Evolutionary conservation across 2,888 invertebrate species (phyloP).

Genomic region (Atethmia centrago): DNA sequence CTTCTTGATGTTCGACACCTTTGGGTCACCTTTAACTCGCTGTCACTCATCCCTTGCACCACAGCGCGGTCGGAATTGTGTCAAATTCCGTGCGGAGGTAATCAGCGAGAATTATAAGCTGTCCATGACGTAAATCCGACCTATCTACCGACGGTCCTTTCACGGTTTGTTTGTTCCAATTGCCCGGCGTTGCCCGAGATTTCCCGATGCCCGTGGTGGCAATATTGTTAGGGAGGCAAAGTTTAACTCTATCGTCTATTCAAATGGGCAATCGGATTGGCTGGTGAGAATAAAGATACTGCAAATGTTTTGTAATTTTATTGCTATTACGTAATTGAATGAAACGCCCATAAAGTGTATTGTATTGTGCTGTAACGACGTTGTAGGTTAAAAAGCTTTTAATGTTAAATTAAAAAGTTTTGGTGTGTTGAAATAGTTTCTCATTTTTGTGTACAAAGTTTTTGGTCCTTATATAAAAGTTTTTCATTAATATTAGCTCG

Average conservation of each 20-base stretch:
- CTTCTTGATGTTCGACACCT: not conserved
- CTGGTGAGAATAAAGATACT: conserved; percentile 43
- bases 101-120: conserved; percentile 76
- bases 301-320: conserved; percentile 26
- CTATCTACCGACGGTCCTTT: conserved; percentile 63
- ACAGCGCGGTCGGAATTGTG: conserved; percentile 60
- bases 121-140: conserved; percentile 71
- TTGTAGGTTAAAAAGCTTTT: conserved; percentile 29
- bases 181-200: conserved; percentile 40
- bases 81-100: conserved; percentile 73
- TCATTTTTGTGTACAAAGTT: conserved; percentile 1
- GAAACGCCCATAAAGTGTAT: not conserved
- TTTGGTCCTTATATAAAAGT: not conserved
- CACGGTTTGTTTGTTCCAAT: conserved; percentile 68
- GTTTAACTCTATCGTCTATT: conserved; percentile 21
- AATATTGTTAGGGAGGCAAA: conserved; percentile 42
- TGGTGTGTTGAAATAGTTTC: conserved; percentile 29
- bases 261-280: conserved; percentile 43
- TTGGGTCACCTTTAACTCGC: conserved; percentile 14
- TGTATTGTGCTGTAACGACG: not conserved
- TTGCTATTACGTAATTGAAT: conserved; percentile 17
- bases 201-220: conserved; percentile 34
- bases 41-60: conserved; percentile 34
- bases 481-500: not conserved
- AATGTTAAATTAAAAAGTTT: conserved; percentile 16